A percentile compares a stretch with the other conserved stretches of the same genome.
Conservation (phyloP, 2,888 invertebrate species). For the Gasteruption jaculator region DNA sequence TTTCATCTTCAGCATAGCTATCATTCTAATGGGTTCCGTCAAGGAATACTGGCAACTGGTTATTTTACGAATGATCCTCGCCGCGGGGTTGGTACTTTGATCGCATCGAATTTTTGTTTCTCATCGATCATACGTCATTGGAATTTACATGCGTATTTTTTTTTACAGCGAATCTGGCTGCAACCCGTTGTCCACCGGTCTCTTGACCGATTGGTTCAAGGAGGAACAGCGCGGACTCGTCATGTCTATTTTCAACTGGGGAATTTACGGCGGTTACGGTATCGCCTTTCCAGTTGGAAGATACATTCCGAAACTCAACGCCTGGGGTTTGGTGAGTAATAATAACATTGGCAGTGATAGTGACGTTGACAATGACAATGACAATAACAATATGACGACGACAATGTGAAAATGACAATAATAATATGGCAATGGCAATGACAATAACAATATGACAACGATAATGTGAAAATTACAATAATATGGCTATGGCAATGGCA, state of each 20-base stretch:
- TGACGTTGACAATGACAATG: too few species aligned
- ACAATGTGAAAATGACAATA: too few species aligned
- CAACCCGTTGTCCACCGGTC: slow-evolving; percentile 81
- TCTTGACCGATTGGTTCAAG: slow-evolving; percentile 76
- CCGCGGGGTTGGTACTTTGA: slow-evolving; percentile 63
- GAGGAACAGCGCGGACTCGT: slow-evolving; percentile 81
- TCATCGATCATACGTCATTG: not conserved
- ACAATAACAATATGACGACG: too few species aligned
- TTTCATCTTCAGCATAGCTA: slow-evolving; percentile 75
- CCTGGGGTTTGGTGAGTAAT: slow-evolving; percentile 70
- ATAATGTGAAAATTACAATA: too few species aligned
- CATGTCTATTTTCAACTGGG: slow-evolving; percentile 93
- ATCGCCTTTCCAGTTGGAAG: slow-evolving; percentile 89
- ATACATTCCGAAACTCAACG: slow-evolving; percentile 71
- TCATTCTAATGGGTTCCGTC: slow-evolving; percentile 80
- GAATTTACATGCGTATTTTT: slow-evolving; percentile 9
- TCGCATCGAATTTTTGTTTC: slow-evolving; percentile 2
- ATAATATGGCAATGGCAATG: too few species aligned
- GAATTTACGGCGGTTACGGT: slow-evolving; percentile 91
- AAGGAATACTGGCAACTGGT: slow-evolving; percentile 88
- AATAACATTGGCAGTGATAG: too few species aligned
- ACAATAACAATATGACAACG: too few species aligned
- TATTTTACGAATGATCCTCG: slow-evolving; percentile 78
- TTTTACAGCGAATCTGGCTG: slow-evolving; percentile 73
- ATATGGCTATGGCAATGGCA: too few species aligned